A percentile compares a stretch with the other conserved stretches of the same genome.
Conservation (phyloP, 2,797 vertebrate species). For the Mus spretus region DNA sequence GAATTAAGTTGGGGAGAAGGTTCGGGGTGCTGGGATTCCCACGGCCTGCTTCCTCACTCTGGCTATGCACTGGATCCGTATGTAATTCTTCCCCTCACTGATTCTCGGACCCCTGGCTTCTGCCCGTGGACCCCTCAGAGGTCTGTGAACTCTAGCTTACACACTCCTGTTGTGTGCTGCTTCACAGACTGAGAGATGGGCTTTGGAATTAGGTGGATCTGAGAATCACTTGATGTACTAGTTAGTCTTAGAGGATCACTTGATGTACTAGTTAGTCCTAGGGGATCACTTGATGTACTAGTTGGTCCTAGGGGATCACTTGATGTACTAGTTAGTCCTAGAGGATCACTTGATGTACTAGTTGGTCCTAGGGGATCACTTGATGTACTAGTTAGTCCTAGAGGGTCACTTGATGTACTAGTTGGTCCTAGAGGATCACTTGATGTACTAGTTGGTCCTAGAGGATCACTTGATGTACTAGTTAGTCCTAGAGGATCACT, state of each 20-base stretch:
- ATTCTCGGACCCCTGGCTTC: not conserved
- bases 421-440: not conserved
- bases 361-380: not conserved
- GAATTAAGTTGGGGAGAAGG: not conserved
- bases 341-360: not conserved
- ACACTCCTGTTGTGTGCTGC: not conserved
- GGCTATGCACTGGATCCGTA: too few relatives aligned
- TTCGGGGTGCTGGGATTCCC: not conserved
- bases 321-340: not conserved
- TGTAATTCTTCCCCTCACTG: too few relatives aligned
- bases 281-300: not conserved
- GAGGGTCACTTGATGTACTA: not conserved
- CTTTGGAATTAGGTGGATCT: conserved; percentile 3
- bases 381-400: not conserved
- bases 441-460: not conserved
- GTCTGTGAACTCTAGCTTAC: not conserved
- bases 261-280: too few relatives aligned
- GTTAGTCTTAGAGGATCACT: too few relatives aligned
- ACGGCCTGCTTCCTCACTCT: too few relatives aligned
- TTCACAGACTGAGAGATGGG: not conserved
- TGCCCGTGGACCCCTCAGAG: not conserved
- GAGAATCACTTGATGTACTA: not conserved
- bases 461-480: not conserved
- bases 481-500: not conserved
- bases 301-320: not conserved